Evolutionary conservation across 2,113 vertebrate genomes (phyloP).

Genomic region (Eidolon helvum): DNA sequence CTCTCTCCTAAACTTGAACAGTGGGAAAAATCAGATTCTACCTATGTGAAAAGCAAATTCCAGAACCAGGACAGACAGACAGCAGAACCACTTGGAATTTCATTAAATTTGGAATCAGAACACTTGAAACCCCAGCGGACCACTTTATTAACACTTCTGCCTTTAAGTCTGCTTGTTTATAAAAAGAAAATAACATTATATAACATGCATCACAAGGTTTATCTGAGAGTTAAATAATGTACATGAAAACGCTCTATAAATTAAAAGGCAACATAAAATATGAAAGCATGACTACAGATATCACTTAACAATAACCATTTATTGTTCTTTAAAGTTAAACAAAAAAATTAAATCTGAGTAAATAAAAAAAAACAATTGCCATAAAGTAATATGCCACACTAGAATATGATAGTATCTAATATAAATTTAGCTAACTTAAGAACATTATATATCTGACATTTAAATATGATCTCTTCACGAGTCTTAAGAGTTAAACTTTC

Average conservation of each 20-base stretch:
- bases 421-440: background rate
- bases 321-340: constrained; percentile 24
- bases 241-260: background rate
- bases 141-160: background rate
- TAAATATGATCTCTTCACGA: constrained; percentile 6
- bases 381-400: background rate
- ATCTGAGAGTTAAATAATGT: background rate
- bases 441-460: background rate
- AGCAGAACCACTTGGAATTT: background rate
- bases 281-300: background rate
- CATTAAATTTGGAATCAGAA: constrained; percentile 12
- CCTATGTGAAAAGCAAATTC: background rate
- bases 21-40: background rate
- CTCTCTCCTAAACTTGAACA: background rate
- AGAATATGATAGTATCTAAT: background rate
- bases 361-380: background rate
- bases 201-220: background rate
- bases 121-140: background rate
- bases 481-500: constrained; percentile 35
- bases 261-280: constrained; percentile 2
- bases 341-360: constrained; percentile 28
- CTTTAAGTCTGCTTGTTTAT: background rate
- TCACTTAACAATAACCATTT: background rate
- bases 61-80: background rate
- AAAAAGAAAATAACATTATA: background rate